Evolutionary conservation across 2,888 invertebrate species (phyloP).

Genomic region (Parascotia fuliginaria): DNA sequence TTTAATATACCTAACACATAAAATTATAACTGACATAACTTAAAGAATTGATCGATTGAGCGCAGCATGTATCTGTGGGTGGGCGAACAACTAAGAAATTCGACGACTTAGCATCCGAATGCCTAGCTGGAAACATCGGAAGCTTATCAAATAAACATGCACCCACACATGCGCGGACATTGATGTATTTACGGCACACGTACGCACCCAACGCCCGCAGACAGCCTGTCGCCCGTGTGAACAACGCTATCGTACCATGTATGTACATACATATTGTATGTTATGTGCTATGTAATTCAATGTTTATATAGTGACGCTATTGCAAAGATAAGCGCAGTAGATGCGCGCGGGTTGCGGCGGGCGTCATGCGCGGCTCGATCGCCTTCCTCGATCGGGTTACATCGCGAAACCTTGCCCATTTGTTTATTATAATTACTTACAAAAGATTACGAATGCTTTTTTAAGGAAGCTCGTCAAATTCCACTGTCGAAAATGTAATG

Average conservation of each 20-base stretch:
- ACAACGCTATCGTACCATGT: conserved; percentile 78
- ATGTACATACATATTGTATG: conserved; percentile 68
- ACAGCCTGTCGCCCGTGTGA: conserved; percentile 84
- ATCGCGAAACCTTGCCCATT: conserved; percentile 48
- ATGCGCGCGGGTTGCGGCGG: conserved; percentile 33
- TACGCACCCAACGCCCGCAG: conserved; percentile 73
- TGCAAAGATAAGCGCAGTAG: conserved; percentile 61
- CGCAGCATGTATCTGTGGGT: conserved; percentile 57
- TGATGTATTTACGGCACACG: conserved; percentile 75
- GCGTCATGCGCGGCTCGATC: conserved; percentile 44
- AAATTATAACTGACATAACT: background rate
- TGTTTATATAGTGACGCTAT: conserved; percentile 68
- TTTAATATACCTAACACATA: background rate
- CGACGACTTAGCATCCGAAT: conserved; percentile 75
- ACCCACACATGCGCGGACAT: conserved; percentile 70
- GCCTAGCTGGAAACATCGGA: conserved; percentile 76
- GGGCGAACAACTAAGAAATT: conserved; percentile 70
- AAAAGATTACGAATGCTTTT: conserved; percentile 55
- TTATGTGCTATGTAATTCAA: conserved; percentile 69
- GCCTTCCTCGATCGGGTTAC: conserved; percentile 58
- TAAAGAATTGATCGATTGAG: conserved; percentile 17
- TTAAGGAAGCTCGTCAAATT: conserved; percentile 65
- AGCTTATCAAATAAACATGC: conserved; percentile 82
- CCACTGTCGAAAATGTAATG: conserved; percentile 69
- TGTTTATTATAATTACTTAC: conserved; percentile 49